These are phyloP conservation scores for Eumaeus atala DNA, from an alignment of 1,140 invertebrate genomes.

Conservation along the genomic window DNA sequence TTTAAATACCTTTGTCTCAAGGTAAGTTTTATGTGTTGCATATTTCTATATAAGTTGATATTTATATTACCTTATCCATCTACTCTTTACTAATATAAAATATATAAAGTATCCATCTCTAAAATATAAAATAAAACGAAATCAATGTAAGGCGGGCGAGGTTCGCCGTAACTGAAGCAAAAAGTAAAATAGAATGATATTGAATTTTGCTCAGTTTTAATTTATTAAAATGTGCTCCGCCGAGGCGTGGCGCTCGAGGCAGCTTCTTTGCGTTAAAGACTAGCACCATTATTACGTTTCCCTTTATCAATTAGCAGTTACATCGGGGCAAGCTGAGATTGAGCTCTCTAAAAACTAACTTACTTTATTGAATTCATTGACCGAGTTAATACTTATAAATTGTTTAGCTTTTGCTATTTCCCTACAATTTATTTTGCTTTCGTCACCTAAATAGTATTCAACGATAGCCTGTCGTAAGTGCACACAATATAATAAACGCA, in stretches of 20 bases:
- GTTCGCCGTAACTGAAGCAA: conserved; percentile 33
- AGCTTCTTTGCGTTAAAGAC: conserved; percentile 67
- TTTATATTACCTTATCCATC: conserved; percentile 25
- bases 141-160: conserved; percentile 49
- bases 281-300: conserved; percentile 68
- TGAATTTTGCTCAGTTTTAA: conserved; percentile 69
- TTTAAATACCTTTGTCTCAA: too few relatives aligned
- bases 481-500: too few relatives aligned
- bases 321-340: conserved; percentile 37
- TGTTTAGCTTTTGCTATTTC: background rate
- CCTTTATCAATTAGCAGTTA: conserved; percentile 64
- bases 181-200: conserved; percentile 61
- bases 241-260: conserved; percentile 47
- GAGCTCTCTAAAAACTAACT: conserved; percentile 26
- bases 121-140: conserved; percentile 46
- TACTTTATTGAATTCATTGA: conserved; percentile 5
- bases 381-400: background rate
- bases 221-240: conserved; percentile 67
- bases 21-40: too few relatives aligned
- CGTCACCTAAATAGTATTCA: too few relatives aligned
- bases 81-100: too few relatives aligned
- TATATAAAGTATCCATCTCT: conserved; percentile 39
- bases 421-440: too few relatives aligned
- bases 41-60: conserved; percentile 14
- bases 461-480: too few relatives aligned